These are phyloP conservation scores for Drosophila kepulauana DNA, from an alignment of 1,140 invertebrate genomes.

Conservation along the genomic window DNA sequence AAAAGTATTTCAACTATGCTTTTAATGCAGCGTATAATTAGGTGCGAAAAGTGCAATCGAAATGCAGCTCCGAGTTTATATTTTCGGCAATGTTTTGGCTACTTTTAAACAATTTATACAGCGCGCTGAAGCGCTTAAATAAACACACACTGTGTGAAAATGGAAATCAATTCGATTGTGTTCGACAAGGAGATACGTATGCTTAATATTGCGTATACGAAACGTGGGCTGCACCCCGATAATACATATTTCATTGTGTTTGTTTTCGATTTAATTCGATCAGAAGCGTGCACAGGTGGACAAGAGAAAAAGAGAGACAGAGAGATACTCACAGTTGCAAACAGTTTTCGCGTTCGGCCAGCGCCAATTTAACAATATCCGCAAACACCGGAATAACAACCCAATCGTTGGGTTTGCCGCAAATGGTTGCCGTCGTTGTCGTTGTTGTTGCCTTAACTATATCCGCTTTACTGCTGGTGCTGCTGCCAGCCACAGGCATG, in stretches of 20 bases:
- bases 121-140: neutral
- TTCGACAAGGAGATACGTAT: neutral
- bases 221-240: neutral
- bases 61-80: too few species aligned
- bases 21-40: neutral
- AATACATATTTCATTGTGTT: neutral
- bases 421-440: slow-evolving; percentile 17
- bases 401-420: slow-evolving; percentile 83
- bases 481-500: slow-evolving; percentile 34
- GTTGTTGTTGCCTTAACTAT: slow-evolving; percentile 32
- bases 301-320: neutral
- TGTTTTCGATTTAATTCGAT: slow-evolving; percentile 7
- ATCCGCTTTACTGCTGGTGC: slow-evolving; percentile 43
- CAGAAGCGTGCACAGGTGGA: slow-evolving; percentile 1
- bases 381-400: slow-evolving; percentile 85
- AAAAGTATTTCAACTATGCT: too few species aligned
- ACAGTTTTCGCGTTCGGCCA: slow-evolving; percentile 81
- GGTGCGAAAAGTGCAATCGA: neutral
- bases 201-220: slow-evolving; percentile 18
- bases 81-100: too few species aligned
- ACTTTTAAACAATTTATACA: too few species aligned
- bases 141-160: slow-evolving; percentile 1
- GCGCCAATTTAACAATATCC: slow-evolving; percentile 85
- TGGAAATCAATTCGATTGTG: neutral
- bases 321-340: slow-evolving; percentile 72